Base-by-base conservation (phyloP, 2,113 vertebrate species). In the Condylura cristata region DNA sequence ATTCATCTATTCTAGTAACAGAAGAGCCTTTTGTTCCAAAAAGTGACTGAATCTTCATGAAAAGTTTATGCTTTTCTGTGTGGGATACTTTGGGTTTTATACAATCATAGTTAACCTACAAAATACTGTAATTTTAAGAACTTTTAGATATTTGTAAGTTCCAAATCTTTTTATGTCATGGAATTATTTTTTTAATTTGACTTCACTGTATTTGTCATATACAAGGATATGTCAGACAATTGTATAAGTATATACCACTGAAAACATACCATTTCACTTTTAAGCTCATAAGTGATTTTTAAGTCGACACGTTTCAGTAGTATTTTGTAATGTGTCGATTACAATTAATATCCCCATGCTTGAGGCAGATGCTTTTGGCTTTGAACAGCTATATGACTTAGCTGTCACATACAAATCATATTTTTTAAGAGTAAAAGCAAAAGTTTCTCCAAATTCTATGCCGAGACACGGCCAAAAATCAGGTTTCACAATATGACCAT, bases 1-100 rank as follows among this genome's bases (percentile, higher is more conserved):
- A 80, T 89, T 89, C 61, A 80, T 72, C 71, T 66, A 41, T 90
- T 94, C 88, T 84, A n/a, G 4, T 65, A 89, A 93, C 18, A 41
- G 18, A 37, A 28, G 8, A 68, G 8, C 0, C 18, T 74, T 86
- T 90, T 51, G 34, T 72, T 95, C n/a, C 72, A 85, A 81, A 1
- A 56, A 39, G 1, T 84, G 34, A 72, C 12, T 78, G 71, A 92
- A 79, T 88, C 93, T 91, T 96, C n/a, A 56, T 78, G 65, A 70
- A 63, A 85, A 94, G 28, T 5, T 53, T 61, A n/a, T 76, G 14
- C 66, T 91, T 89, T 91, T 86, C 48, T 96, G 76, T 76, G 34
- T 71, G 24, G 78, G 32, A 51, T 92, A 48, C 22, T 87, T 92
- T 76, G 60, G 9, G 65, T 65, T 86, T 72, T 76, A 48, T 60